Evolutionary conservation across 2,888 invertebrate genomes (phyloP).

Genomic region (Physocephala rufipes): DNA sequence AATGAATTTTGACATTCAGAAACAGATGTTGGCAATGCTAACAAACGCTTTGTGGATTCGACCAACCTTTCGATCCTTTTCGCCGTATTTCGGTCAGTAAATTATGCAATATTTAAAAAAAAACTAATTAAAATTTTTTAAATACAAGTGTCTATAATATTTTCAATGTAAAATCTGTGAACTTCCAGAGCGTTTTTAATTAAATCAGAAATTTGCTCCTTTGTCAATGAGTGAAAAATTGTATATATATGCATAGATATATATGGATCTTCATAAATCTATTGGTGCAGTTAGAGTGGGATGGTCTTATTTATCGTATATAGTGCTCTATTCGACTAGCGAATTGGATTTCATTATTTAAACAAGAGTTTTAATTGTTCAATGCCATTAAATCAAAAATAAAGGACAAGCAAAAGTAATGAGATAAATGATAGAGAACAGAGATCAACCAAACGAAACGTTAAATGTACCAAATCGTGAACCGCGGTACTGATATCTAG

Average conservation of each 20-base stretch:
- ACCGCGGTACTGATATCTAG: not conserved
- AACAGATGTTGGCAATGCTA: not conserved
- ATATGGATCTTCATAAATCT: slow-evolving; percentile 50
- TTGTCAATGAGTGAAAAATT: slow-evolving; percentile 52
- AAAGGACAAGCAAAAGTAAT: slow-evolving; percentile 18
- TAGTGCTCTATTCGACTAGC: not conserved
- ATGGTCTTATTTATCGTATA: not conserved
- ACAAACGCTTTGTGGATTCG: slow-evolving; percentile 5
- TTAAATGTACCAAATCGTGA: slow-evolving; percentile 21
- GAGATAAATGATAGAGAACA: slow-evolving; percentile 23
- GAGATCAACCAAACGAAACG: slow-evolving; percentile 23
- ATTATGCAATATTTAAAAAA: slow-evolving; percentile 25
- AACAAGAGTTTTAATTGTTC: slow-evolving; percentile 23
- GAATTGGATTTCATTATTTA: not conserved
- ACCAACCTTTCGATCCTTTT: slow-evolving; percentile 11
- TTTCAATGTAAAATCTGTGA: not conserved
- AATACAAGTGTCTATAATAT: not conserved
- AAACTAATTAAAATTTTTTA: not conserved
- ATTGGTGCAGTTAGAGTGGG: slow-evolving; percentile 43
- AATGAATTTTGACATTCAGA: not conserved
- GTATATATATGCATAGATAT: slow-evolving; percentile 5
- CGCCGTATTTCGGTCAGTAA: not conserved
- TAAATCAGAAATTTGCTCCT: slow-evolving; percentile 46
- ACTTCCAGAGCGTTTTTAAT: not conserved
- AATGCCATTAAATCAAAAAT: slow-evolving; percentile 35